These are phyloP conservation scores for Sarcophilus harrisii DNA, from an alignment of 2,797 vertebrate genomes.

Conservation along the genomic window DNA sequence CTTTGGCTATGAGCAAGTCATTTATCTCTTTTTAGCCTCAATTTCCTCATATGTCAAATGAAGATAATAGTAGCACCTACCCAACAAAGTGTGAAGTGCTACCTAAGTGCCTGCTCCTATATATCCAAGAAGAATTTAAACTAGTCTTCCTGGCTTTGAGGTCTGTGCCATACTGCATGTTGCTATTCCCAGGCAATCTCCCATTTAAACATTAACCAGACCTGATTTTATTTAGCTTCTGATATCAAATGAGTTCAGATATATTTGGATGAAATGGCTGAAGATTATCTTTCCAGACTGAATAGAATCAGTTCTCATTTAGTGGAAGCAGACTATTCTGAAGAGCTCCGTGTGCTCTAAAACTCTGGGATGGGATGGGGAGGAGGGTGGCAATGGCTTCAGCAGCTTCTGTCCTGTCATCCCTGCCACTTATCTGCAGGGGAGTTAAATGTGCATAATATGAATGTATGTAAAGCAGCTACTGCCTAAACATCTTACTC, in stretches of 20 bases:
- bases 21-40: background rate
- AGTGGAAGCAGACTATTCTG: background rate
- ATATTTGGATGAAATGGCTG: background rate
- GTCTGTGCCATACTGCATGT: background rate
- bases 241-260: background rate
- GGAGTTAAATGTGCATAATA: background rate
- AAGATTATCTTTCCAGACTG: background rate
- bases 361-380: background rate
- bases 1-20: background rate
- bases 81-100: background rate
- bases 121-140: background rate
- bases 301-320: background rate
- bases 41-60: background rate
- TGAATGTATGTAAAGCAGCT: background rate
- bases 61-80: background rate
- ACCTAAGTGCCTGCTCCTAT: background rate
- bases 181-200: background rate
- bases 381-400: background rate
- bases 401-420: background rate
- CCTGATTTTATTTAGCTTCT: background rate
- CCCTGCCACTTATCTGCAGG: background rate
- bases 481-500: background rate
- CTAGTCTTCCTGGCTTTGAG: background rate
- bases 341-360: background rate
- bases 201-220: background rate